phyloP scores from a whole-genome alignment of 2,888 invertebrate species.

The Mesorhabditis belari region DNA sequence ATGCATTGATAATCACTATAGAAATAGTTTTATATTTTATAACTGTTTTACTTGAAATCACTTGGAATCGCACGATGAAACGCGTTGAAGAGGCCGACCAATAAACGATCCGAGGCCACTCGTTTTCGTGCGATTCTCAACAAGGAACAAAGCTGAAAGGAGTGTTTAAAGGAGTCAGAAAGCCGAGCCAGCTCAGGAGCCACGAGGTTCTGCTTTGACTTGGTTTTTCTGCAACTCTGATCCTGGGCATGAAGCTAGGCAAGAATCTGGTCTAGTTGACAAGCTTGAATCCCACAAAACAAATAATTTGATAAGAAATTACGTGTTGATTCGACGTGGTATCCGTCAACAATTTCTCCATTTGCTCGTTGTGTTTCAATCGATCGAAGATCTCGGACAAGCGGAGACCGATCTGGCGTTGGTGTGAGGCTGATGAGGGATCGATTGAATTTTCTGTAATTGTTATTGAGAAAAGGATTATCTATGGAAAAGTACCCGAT shows the following conservation, averaged over 20 bases:
- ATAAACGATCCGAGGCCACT: conserved; percentile 53
- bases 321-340: conserved; percentile 51
- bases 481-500: conserved; percentile 6
- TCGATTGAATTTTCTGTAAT: conserved; percentile 14
- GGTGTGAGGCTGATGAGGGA: conserved; percentile 53
- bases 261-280: too few species aligned
- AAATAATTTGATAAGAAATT: too few species aligned
- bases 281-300: not conserved
- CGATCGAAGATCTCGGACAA: conserved; percentile 53
- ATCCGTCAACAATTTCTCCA: conserved; percentile 52
- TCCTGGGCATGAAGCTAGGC: too few species aligned
- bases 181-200: too few species aligned
- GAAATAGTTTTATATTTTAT: too few species aligned
- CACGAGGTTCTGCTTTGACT: too few species aligned
- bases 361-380: conserved; percentile 53
- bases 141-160: conserved; percentile 46
- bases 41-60: conserved; percentile 27
- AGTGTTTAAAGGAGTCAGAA: too few species aligned
- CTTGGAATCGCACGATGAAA: conserved; percentile 33
- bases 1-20: too few species aligned
- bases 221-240: too few species aligned
- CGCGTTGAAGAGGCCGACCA: conserved; percentile 45
- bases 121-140: conserved; percentile 52
- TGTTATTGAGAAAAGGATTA: not conserved
- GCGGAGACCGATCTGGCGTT: conserved; percentile 53